Evolutionary conservation across 2,797 vertebrate genomes (phyloP).

Genomic region (Mallotus villosus): DNA sequence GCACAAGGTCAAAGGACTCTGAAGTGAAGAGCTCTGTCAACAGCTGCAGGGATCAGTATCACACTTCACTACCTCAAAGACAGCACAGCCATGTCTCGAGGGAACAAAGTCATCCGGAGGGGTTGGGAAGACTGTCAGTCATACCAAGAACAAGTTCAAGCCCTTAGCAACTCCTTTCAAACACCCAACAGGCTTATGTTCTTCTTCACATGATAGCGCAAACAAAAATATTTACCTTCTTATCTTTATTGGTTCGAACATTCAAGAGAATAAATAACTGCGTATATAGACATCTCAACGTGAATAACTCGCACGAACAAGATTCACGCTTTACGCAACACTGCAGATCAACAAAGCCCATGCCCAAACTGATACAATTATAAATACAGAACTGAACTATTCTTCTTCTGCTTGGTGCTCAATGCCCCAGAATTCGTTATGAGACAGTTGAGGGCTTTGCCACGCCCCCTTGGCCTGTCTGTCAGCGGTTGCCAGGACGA

Average conservation of each 20-base stretch:
- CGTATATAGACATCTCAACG: background rate
- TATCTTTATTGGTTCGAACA: background rate
- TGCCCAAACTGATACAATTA: background rate
- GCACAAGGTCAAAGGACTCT: conserved; percentile 11
- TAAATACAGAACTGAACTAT: background rate
- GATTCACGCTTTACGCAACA: background rate
- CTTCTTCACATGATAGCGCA: background rate
- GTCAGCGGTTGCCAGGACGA: conserved; percentile 43
- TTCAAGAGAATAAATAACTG: background rate
- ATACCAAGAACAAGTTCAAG: background rate
- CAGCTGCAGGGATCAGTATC: background rate
- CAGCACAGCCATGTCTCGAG: background rate
- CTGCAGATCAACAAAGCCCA: background rate
- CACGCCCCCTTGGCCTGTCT: conserved; percentile 17
- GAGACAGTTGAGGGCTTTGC: conserved; percentile 13
- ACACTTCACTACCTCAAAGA: conserved; percentile 1
- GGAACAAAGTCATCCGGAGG: background rate
- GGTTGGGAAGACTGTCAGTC: background rate
- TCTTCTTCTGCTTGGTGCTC: conserved; percentile 13
- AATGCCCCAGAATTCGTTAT: conserved; percentile 31
- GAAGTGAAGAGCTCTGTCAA: background rate
- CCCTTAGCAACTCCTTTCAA: background rate
- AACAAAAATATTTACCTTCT: background rate
- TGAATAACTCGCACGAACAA: background rate
- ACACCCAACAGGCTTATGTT: background rate